These are phyloP conservation scores for Sarcophaga variegata DNA, from an alignment of 2,888 invertebrate species.

Conservation along the genomic window DNA sequence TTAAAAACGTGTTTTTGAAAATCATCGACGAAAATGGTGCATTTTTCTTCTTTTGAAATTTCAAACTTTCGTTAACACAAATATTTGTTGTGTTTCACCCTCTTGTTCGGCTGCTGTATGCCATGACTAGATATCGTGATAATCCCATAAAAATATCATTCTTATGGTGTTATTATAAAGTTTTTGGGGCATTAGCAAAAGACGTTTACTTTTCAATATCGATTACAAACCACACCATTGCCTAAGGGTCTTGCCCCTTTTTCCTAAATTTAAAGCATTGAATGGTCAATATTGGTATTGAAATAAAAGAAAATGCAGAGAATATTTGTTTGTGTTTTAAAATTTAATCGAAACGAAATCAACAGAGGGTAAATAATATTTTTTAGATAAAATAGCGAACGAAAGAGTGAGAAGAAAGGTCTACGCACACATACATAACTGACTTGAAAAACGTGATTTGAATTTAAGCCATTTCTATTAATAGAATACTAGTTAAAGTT, in stretches of 20 bases:
- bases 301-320: neutral
- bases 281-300: neutral
- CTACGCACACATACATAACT: neutral
- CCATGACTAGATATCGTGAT: neutral
- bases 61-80: too few species aligned
- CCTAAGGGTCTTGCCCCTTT: neutral
- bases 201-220: neutral
- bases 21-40: too few species aligned
- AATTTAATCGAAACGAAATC: conserved; percentile 13
- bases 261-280: neutral
- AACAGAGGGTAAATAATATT: neutral
- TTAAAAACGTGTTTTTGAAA: neutral
- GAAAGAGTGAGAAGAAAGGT: neutral
- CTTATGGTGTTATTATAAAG: neutral
- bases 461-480: conserved; percentile 1
- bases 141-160: conserved; percentile 5
- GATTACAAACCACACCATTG: neutral
- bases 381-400: neutral
- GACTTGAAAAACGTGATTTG: conserved; percentile 37
- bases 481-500: neutral
- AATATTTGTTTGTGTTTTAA: conserved; percentile 5
- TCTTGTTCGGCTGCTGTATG: neutral
- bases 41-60: too few species aligned
- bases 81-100: too few species aligned
- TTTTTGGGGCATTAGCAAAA: neutral